Base-by-base conservation (phyloP, 1,140 invertebrate species). In the Brevipalpus yothersi region DNA sequence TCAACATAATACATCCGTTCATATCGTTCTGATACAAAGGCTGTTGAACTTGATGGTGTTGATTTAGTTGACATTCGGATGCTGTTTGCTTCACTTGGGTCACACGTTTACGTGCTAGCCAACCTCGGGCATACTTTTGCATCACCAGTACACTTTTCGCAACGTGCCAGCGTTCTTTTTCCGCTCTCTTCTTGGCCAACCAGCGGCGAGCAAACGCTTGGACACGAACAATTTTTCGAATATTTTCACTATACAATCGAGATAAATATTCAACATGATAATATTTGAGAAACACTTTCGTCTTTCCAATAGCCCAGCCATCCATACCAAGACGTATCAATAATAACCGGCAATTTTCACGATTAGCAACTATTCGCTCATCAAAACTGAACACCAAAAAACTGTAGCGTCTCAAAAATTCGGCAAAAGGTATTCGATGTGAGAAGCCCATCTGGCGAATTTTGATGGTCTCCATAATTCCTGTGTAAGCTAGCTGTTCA, bases 71-170 rank as follows among this genome's bases (percentile, higher is more conserved):
- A 39, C 23, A 4, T 55, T 39, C 9, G 53, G n/a, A 13, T 15
- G 31, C 13, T 55, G 13, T 55, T 15, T n/a, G 1, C 23, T 8
- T 47, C 45, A 80, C 61, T 80, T 78, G 0, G 88, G 90, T 76
- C 95, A 89, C 74, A 92, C 84, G 56, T 80, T 79, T 42, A 84
- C 80, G 65, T 86, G 84, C 83, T 90, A 92, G 67, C 89, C 85
- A 1, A 90, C 90, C 58, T 90, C 95, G 0, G 95, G 86, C 73
- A 96, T 96, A 69, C 80, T 58, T 58, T 21, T 58, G 56, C 43
- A 58, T 47, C 1, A 58, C 43, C 19, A 58, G n/a, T 3, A 58
- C 39, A 39, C 17, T 39, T 43, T 23, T 10, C 12, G 56, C 56
- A 0, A 60, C 56, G 15, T 51, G n/a, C 56, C 56, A 58, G n/a